Evolutionary conservation across 2,113 vertebrate species (phyloP).

Genomic region (Corynorhinus townsendii): DNA sequence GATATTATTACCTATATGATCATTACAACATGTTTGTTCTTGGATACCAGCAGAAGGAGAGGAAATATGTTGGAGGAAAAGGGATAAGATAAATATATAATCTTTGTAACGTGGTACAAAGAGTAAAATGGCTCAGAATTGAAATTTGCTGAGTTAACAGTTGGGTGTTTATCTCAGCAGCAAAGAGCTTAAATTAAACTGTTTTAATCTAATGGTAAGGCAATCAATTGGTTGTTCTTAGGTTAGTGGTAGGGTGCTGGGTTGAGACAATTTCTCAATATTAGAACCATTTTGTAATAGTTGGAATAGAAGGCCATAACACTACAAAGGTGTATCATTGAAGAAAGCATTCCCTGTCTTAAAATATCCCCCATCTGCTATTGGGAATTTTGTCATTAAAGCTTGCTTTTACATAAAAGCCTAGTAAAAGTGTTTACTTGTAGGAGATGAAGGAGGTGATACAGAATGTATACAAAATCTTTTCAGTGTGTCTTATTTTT

Average conservation of each 20-base stretch:
- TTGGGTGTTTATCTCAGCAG: constrained; percentile 28
- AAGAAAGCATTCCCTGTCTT: not conserved
- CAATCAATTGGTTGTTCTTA: not conserved
- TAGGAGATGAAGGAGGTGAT: not conserved
- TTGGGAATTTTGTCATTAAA: constrained; percentile 24
- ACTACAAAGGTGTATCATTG: not conserved
- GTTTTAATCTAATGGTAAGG: not conserved
- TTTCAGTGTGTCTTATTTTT: not conserved
- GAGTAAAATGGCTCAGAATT: constrained; percentile 35
- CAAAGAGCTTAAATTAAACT: constrained; percentile 38
- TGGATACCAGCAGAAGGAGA: constrained; percentile 8
- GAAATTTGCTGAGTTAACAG: constrained; percentile 44
- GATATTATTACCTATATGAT: constrained; percentile 37
- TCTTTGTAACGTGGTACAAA: not conserved
- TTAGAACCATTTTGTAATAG: constrained; percentile 11
- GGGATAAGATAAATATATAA: constrained; percentile 40
- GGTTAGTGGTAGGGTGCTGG: not conserved
- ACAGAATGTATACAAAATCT: not conserved
- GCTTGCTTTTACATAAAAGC: not conserved
- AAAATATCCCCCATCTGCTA: constrained; percentile 11
- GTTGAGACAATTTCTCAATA: not conserved
- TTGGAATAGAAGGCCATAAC: not conserved
- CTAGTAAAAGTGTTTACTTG: not conserved
- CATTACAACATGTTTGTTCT: not conserved
- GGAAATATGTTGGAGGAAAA: constrained; percentile 32